Evolutionary conservation across 2,888 invertebrate species (phyloP).

Genomic region (Ectemnius cavifrons): DNA sequence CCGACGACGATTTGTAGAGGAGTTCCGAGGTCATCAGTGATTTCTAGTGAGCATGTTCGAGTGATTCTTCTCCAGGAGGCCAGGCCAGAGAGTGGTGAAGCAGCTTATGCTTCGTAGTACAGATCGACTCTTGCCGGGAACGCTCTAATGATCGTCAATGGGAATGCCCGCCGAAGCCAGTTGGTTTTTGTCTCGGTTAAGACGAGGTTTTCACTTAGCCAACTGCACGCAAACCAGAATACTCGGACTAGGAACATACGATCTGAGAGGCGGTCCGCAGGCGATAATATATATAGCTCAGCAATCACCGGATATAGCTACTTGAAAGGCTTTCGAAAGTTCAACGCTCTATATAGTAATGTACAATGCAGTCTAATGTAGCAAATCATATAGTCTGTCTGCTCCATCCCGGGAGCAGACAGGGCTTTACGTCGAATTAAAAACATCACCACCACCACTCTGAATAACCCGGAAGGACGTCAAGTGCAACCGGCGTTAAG

Average conservation of each 20-base stretch:
- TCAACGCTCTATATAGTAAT: too few species aligned
- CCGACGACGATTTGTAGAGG: conserved; percentile 15
- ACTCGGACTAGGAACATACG: conserved; percentile 9
- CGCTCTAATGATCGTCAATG: conserved; percentile 59
- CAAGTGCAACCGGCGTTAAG: too few species aligned
- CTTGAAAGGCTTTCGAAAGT: too few species aligned
- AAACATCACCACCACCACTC: too few species aligned
- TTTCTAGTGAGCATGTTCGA: conserved; percentile 15
- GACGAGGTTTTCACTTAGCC: conserved; percentile 55
- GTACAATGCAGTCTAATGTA: too few species aligned
- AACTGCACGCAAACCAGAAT: conserved; percentile 54
- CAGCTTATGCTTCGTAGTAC: conserved; percentile 50
- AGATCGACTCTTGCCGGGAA: conserved; percentile 59
- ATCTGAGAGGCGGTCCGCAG: too few species aligned
- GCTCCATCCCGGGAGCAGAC: too few species aligned
- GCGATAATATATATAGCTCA: too few species aligned
- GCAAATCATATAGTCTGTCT: too few species aligned
- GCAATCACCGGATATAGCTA: too few species aligned
- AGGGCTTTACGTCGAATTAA: too few species aligned
- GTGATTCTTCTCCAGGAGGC: conserved; percentile 40
- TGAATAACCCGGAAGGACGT: too few species aligned
- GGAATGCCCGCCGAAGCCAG: conserved; percentile 45
- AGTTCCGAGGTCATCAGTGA: conserved; percentile 11
- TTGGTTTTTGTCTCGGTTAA: conserved; percentile 45
- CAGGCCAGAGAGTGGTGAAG: conserved; percentile 18